Evolutionary conservation across 2,888 invertebrate species (phyloP), one percentile per base, ranked within the genome.

Genomic region (Gnatocerus cornutus): DNA sequence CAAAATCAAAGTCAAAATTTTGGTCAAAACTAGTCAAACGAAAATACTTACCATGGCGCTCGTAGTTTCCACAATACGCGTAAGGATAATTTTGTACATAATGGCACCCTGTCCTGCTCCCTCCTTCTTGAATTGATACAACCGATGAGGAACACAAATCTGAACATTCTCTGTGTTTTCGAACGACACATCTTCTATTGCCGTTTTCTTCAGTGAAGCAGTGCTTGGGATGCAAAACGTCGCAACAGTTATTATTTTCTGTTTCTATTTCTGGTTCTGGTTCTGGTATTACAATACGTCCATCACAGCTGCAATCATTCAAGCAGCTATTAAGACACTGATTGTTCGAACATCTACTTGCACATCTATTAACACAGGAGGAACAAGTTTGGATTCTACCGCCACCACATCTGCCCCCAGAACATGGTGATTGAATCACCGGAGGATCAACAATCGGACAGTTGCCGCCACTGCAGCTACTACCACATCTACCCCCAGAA

Each of bases 51-150:
- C 59, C 12, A 2, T 30, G 29, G 1, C 59, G 45, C 21, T 59
- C 45, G 9, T 59, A 59, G 13, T 59, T 59, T 43, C 59, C 59
- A 59, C 59, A 59, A 9, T 59, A 59, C 9, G 29, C 59, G 14
- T 59, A 59, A 3, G 59, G 59, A 30, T 46, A 59, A 9, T 59
- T 59, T 2, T 29, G 21, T 29, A 59, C 45, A 7, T 59, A 59
- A 4, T 59, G 59, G 14, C 59, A 59, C n/a, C 46, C 59, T 33
- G 12, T 14, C 13, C 10, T n/a, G 5, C 13, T 27, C 29, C 59
- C 16, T 12, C 27, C 29, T 45, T 43, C 29, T 33, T 59, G 59
- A 9, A 59, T 45, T 3, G 59, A 45, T 1, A 59, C 59, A 12
- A 59, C 59, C 45, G 59, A 29, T 3, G 59, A 59, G 1, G 30